These are phyloP conservation scores for Peromyscus californicus DNA, from an alignment of 2,113 vertebrate genomes.

Conservation along the genomic window DNA sequence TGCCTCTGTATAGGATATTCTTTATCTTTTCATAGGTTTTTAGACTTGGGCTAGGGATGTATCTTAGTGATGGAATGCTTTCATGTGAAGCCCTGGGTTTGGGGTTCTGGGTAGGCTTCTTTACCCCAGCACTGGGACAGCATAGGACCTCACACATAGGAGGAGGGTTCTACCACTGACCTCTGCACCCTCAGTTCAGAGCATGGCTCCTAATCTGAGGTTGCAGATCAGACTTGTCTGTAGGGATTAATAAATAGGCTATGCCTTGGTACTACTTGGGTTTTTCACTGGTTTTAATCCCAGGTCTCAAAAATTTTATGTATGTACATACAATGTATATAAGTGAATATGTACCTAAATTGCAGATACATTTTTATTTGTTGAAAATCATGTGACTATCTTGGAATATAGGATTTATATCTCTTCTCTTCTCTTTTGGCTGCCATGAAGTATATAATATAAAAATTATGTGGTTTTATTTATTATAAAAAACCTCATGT, in stretches of 20 bases:
- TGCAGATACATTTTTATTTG: slow-evolving; percentile 37
- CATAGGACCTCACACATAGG: neutral
- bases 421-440: neutral
- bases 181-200: neutral
- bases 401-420: neutral
- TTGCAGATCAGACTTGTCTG: neutral
- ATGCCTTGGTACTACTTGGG: neutral
- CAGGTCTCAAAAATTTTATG: neutral
- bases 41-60: neutral
- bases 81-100: neutral
- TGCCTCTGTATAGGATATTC: neutral
- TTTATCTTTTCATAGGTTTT: slow-evolving; percentile 40
- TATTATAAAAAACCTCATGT: slow-evolving; percentile 29
- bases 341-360: neutral
- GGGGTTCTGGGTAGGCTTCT: too few species aligned
- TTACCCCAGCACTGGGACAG: neutral
- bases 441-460: neutral
- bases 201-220: neutral
- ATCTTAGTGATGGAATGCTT: neutral
- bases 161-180: neutral
- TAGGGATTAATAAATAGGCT: neutral
- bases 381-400: neutral
- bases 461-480: slow-evolving; percentile 39
- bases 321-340: neutral
- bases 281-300: neutral